These are phyloP conservation scores for Synanthedon vespiformis DNA, from an alignment of 2,888 invertebrate genomes.

Conservation along the genomic window DNA sequence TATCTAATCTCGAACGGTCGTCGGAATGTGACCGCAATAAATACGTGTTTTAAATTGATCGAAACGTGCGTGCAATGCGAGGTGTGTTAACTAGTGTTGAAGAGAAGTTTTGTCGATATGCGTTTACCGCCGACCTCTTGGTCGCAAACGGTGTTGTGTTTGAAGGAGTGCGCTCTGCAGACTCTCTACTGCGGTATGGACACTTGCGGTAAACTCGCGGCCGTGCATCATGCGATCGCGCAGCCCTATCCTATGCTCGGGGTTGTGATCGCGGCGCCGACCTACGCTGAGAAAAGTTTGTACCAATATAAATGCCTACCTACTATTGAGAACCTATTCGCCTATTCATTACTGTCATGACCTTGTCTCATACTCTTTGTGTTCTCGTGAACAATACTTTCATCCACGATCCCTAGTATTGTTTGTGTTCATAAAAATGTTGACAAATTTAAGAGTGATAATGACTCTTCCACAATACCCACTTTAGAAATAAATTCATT, in stretches of 20 bases:
- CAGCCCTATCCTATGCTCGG: constrained; percentile 48
- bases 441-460: too few species aligned
- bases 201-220: constrained; percentile 36
- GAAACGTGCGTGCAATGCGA: constrained; percentile 1
- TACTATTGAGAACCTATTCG: too few species aligned
- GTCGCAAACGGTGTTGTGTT: constrained; percentile 35
- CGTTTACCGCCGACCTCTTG: constrained; percentile 22
- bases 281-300: constrained; percentile 40
- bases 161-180: constrained; percentile 43
- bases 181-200: constrained; percentile 39
- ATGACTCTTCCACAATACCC: too few species aligned
- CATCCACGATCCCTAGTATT: too few species aligned
- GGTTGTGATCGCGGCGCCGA: constrained; percentile 46
- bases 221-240: constrained; percentile 33
- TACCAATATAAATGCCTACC: constrained; percentile 12
- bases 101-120: constrained; percentile 3
- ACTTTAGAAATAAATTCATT: too few species aligned
- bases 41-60: not conserved
- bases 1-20: constrained; percentile 29
- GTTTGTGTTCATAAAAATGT: too few species aligned
- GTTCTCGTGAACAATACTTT: too few species aligned
- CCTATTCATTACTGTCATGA: too few species aligned
- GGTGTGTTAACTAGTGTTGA: constrained; percentile 1
- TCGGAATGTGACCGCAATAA: constrained; percentile 19
- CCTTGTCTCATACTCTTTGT: too few species aligned